These are phyloP conservation scores for Delichon dasypus DNA, from an alignment of 2,797 vertebrate species.

Conservation along the genomic window DNA sequence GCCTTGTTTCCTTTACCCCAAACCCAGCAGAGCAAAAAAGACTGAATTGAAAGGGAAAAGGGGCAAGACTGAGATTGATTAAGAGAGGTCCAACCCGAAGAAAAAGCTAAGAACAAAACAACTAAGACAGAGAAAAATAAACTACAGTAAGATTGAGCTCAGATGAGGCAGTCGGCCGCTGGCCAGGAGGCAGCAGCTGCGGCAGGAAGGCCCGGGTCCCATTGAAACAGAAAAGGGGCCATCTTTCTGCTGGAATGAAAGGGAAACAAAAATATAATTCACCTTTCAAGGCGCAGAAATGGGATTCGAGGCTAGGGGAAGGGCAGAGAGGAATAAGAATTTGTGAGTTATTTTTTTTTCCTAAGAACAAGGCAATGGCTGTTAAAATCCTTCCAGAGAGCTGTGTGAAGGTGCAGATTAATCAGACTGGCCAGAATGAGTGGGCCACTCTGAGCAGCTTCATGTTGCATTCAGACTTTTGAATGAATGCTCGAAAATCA, in stretches of 20 bases:
- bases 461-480: background rate
- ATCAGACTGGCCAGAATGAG: background rate
- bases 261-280: slow-evolving; percentile 50
- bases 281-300: slow-evolving; percentile 45
- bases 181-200: slow-evolving; percentile 58
- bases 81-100: slow-evolving; percentile 39
- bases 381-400: background rate
- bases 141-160: slow-evolving; percentile 35
- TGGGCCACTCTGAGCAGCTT: background rate
- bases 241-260: slow-evolving; percentile 54
- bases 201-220: slow-evolving; percentile 28
- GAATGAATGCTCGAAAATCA: slow-evolving; percentile 16
- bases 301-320: background rate
- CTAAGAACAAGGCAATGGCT: background rate
- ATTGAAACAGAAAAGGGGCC: slow-evolving; percentile 45
- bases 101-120: slow-evolving; percentile 43
- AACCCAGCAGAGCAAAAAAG: slow-evolving; percentile 15
- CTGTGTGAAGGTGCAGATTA: background rate
- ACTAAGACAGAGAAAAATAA: slow-evolving; percentile 60
- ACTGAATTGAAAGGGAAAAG: slow-evolving; percentile 43
- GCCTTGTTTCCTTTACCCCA: slow-evolving; percentile 47
- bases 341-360: background rate
- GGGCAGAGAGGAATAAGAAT: background rate
- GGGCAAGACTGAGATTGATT: slow-evolving; percentile 58
- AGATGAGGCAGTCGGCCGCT: slow-evolving; percentile 18